Percentiles rank a stretch among this genome's conserved stretches.
phyloP scores from a whole-genome alignment of 2,888 invertebrate genomes.

The Labia minor region DNA sequence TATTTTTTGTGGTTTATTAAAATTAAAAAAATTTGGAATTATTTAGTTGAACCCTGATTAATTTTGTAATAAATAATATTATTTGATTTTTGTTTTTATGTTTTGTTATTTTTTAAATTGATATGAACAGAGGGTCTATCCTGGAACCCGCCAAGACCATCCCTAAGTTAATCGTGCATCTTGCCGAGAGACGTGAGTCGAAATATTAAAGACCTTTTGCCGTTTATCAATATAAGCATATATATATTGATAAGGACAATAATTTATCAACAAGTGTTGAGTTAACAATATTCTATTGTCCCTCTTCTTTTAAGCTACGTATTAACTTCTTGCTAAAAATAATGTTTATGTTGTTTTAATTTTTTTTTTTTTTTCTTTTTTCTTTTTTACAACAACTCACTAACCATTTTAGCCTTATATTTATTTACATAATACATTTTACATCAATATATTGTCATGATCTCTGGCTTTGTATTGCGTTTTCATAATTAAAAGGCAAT shows the following conservation, averaged over 20 bases:
- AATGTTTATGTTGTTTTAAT: neutral
- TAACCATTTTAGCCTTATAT: constrained; percentile 7
- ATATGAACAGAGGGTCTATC: neutral
- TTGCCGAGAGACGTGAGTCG: neutral
- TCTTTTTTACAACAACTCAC: constrained; percentile 3
- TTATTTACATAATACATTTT: constrained; percentile 2
- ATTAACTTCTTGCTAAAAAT: neutral
- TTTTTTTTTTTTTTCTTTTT: neutral
- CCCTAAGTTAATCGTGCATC: neutral
- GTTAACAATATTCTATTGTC: neutral
- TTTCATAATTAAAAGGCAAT: neutral
- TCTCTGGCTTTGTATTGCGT: neutral
- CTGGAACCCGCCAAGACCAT: neutral
- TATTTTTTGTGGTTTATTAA: neutral
- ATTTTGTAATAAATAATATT: neutral
- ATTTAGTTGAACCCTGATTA: neutral
- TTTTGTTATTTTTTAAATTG: neutral
- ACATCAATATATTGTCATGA: constrained; percentile 13
- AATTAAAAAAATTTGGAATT: neutral
- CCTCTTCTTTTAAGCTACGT: neutral
- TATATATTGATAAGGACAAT: neutral
- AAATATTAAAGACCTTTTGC: neutral
- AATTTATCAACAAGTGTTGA: constrained; percentile 3
- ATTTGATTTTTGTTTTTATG: neutral
- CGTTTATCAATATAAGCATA: neutral